Conservation (phyloP, 2,797 vertebrate species). For the Pteropus rufus region DNA sequence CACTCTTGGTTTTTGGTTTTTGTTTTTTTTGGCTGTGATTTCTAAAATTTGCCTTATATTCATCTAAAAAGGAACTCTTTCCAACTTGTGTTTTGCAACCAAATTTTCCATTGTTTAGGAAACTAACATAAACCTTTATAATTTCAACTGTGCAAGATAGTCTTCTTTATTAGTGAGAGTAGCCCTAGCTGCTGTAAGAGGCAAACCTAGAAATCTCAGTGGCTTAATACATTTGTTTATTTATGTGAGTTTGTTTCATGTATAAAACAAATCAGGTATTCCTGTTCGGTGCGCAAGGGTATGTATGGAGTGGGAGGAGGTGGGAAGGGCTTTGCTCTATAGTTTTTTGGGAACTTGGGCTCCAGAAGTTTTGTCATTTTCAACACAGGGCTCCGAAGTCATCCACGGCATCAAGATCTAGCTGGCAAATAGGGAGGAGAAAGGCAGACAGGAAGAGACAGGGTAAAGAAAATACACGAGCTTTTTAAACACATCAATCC, state of each 20-base stretch:
- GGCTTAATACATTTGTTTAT: not conserved
- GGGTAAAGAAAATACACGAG: not conserved
- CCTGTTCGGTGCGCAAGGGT: not conserved
- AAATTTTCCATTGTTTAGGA: not conserved
- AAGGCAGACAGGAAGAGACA: not conserved
- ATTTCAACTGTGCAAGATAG: not conserved
- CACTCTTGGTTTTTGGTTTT: not conserved
- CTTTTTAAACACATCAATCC: not conserved
- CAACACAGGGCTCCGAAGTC: not conserved
- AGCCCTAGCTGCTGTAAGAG: not conserved
- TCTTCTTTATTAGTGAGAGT: not conserved
- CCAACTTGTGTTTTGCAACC: not conserved
- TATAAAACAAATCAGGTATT: not conserved
- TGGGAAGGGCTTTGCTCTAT: not conserved
- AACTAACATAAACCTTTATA: not conserved
- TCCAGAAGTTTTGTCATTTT: not conserved
- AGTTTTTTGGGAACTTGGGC: not conserved
- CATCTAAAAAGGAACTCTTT: not conserved
- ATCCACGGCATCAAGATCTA: not conserved
- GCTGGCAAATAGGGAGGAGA: not conserved
- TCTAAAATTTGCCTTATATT: constrained; percentile 37
- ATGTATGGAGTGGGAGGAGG: rapidly evolving
- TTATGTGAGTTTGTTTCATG: not conserved
- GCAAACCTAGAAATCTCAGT: not conserved
- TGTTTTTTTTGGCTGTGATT: not conserved